Percentiles rank a stretch among this genome's conserved stretches.
Evolutionary conservation across 2,888 invertebrate species (phyloP).

Genomic region (Boloria euphrosyne): DNA sequence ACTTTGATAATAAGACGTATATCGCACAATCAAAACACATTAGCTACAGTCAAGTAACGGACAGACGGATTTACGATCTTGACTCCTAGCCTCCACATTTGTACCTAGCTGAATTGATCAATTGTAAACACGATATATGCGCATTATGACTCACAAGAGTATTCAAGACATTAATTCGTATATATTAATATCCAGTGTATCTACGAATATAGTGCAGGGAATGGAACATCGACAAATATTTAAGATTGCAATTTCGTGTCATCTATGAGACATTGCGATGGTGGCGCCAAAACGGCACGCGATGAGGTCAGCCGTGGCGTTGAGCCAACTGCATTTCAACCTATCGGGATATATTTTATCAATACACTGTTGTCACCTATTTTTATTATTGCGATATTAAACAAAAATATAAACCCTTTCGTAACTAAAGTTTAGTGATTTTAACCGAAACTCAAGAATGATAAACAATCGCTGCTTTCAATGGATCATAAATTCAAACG

Average conservation of each 20-base stretch:
- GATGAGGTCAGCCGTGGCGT: constrained; percentile 66
- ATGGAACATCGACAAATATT: constrained; percentile 29
- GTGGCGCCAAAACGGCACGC: constrained; percentile 75
- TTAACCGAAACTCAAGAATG: constrained; percentile 17
- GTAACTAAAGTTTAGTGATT: constrained; percentile 17
- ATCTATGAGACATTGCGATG: constrained; percentile 63
- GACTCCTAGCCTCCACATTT: constrained; percentile 42
- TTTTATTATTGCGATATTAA: background rate
- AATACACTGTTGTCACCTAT: constrained; percentile 14
- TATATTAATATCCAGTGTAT: constrained; percentile 39
- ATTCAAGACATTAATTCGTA: constrained; percentile 42
- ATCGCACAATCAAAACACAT: constrained; percentile 36
- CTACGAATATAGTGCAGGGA: constrained; percentile 33
- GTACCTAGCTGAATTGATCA: constrained; percentile 41
- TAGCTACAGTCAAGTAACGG: constrained; percentile 45
- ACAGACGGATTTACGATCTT: constrained; percentile 58
- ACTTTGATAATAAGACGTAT: constrained; percentile 23
- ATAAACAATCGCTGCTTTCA: constrained; percentile 25
- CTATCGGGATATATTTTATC: constrained; percentile 11
- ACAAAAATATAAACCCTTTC: background rate
- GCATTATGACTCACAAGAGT: constrained; percentile 38
- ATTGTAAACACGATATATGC: constrained; percentile 37
- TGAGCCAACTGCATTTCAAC: constrained; percentile 27
- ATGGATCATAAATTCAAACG: constrained; percentile 28
- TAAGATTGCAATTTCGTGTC: constrained; percentile 62